Base-by-base conservation (phyloP, 2,113 vertebrate genomes). In the Dasypus novemcinctus region DNA sequence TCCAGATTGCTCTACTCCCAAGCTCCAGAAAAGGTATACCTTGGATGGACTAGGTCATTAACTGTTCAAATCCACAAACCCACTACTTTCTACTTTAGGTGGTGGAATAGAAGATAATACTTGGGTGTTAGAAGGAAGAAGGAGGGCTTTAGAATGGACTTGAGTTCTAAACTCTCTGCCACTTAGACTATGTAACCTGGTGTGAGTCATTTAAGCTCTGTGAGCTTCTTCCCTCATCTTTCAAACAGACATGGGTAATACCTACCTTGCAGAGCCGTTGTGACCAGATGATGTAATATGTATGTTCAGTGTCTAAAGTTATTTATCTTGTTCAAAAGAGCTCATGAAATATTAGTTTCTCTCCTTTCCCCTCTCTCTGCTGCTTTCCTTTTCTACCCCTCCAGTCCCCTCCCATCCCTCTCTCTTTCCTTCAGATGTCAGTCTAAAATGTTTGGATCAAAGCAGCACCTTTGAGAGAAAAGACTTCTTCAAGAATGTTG, bases 1-100 rank as follows among this genome's bases (percentile, higher is more conserved):
- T 98, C 93, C 97, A 98, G 94, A 91, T 97, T 98, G 95, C 86
- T 98, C 97, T 97, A 96, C 97, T 98, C 97, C 97, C 88, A 75
- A 96, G 94, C 96, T 97, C 5, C 21, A 97, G 87, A 96, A 97
- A 82, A 96, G 89, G 74, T 95, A 85, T 94, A 82, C 13, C 25
- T 72, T 71, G 63, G 38, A 29, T 87, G 74, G 64, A 63, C 61
- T 92, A 85, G 36, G 25, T 25, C 11, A 29, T 41, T 7, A 83
- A 33, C 63, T 66, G 17, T 41, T 69, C 63, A 75, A 43, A 72
- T 29, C 20, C 41, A 2, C 59, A 49, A 86, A 36, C 72, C 52
- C n/a, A 6, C 13, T 17, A 1, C 74, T 93, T 90, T 66, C 29
- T 2, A 14, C 14, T 27, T 52, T 63, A 2, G 20, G 20, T 25